A percentile compares a stretch with the other conserved stretches of the same genome.
Evolutionary conservation across 1,140 invertebrate species (phyloP).

Genomic region (Diabrotica undecimpunctata): DNA sequence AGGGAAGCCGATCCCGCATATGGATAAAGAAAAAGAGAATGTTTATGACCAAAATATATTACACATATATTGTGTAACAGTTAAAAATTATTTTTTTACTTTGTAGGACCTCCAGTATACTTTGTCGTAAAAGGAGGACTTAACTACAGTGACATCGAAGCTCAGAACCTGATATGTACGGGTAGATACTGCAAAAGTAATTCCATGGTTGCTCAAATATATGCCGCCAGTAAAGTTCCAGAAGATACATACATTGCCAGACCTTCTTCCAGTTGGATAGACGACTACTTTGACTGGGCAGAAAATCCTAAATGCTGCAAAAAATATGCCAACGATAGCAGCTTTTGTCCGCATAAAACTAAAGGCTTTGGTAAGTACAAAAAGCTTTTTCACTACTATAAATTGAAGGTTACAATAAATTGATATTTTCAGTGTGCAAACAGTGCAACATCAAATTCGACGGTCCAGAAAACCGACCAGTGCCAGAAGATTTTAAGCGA

Average conservation of each 20-base stretch:
- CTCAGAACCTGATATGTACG: slow-evolving; percentile 86
- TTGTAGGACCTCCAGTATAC: slow-evolving; percentile 81
- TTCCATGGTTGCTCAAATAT: slow-evolving; percentile 83
- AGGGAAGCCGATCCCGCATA: too few relatives aligned
- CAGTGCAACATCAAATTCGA: slow-evolving; percentile 53
- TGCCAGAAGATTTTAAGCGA: slow-evolving; percentile 64
- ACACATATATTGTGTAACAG: too few relatives aligned
- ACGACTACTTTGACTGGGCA: slow-evolving; percentile 95
- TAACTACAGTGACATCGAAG: slow-evolving; percentile 66
- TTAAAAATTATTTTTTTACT: background rate
- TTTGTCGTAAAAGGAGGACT: slow-evolving; percentile 87
- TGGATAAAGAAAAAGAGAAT: too few relatives aligned
- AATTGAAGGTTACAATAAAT: background rate
- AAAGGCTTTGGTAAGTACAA: slow-evolving; percentile 29
- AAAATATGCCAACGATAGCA: slow-evolving; percentile 53
- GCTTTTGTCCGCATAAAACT: slow-evolving; percentile 65
- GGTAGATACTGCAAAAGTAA: slow-evolving; percentile 73
- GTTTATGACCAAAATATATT: too few relatives aligned
- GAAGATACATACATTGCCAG: slow-evolving; percentile 82
- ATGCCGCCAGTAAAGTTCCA: slow-evolving; percentile 63
- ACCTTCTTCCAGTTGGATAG: slow-evolving; percentile 90
- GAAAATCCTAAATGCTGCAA: slow-evolving; percentile 58
- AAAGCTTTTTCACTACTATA: background rate
- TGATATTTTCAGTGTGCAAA: slow-evolving; percentile 43
- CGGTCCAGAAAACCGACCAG: slow-evolving; percentile 55